Evolutionary conservation across 2,888 invertebrate genomes (phyloP), one percentile per base, ranked within the genome.

Genomic region (Melipona bicolor): DNA sequence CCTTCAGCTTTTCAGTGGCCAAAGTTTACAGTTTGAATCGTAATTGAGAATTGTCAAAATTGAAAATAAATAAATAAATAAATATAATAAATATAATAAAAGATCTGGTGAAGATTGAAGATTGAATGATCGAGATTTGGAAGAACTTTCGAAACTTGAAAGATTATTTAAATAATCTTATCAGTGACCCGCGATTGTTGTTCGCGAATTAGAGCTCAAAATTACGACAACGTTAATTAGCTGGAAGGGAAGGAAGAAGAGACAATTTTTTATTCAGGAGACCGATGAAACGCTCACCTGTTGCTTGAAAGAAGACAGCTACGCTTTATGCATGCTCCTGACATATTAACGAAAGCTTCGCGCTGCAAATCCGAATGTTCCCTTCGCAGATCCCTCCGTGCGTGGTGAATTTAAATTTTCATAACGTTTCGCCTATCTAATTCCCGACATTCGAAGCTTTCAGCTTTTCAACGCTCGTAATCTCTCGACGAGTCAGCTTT

Each of bases 201-300:
- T 32, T 56, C 4, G 0, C n/a, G 13, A 56, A 56, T 56, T 56
- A n/a, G 11, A 4, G 56, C 4, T 4, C 2, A n/a, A 13, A 3
- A 32, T 32, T 32, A 15, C 15, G 13, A 43, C n/a, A 49, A 67
- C 50, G 50, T 32, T n/a, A 5, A 56, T 56, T 67, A 71, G 49
- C 61, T 67, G 36, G 24, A 21, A 27, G 27, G 27, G 43, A 49
- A 19, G 32, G 9, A 24, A 17, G 49, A 54, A n/a, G n/a, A 19
- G 61, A 6, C 2, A 49, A 49, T 64, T 72, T 70, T 85, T 79
- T 65, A 77, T 68, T 73, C 68, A 50, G 21, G 70, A 70, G 43
- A 24, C 24, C 69, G 21, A 21, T 68, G 80, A 76, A 69, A 77
- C 76, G 71, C 78, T 90, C 88, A 90, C 90, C 89, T 90, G 88